Conservation (phyloP, 1,140 invertebrate species). For the Rhagoletis pomonella region DNA sequence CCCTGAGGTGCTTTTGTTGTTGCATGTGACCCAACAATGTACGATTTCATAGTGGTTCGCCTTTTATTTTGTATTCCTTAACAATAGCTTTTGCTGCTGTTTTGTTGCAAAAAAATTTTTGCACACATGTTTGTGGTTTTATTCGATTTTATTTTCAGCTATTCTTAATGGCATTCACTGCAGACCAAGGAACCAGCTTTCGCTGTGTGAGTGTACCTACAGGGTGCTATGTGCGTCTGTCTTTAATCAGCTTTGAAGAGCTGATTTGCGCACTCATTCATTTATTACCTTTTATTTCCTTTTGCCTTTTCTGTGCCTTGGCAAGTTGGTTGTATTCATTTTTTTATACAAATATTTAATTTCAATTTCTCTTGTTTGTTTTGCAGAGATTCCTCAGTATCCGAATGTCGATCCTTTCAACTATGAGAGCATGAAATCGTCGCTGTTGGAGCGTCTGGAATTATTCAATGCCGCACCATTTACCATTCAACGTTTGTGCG, state of each 20-base stretch:
- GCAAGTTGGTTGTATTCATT: not conserved
- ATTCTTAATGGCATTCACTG: conserved; percentile 14
- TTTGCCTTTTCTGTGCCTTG: not conserved
- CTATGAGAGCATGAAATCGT: conserved; percentile 91
- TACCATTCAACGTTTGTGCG: conserved; percentile 96
- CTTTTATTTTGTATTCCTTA: not conserved
- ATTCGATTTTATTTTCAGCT: conserved; percentile 22
- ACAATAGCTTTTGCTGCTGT: not conserved
- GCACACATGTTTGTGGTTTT: conserved; percentile 39
- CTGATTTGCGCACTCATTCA: not conserved
- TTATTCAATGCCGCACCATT: conserved; percentile 93
- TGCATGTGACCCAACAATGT: not conserved
- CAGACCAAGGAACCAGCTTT: not conserved
- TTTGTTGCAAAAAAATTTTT: not conserved
- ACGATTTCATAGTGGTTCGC: not conserved
- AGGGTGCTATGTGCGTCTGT: not conserved
- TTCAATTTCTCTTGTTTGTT: conserved; percentile 11
- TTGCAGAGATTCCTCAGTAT: conserved; percentile 81
- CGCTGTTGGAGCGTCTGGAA: conserved; percentile 88
- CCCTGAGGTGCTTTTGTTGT: conserved; percentile 12
- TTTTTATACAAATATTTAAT: not conserved
- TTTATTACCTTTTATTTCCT: not conserved
- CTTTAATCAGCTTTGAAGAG: conserved; percentile 16
- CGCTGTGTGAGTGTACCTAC: not conserved
- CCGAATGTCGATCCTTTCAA: conserved; percentile 94